phyloP scores from a whole-genome alignment of 92 coral and sea anemone species.

The Plumapathes pennacea region DNA sequence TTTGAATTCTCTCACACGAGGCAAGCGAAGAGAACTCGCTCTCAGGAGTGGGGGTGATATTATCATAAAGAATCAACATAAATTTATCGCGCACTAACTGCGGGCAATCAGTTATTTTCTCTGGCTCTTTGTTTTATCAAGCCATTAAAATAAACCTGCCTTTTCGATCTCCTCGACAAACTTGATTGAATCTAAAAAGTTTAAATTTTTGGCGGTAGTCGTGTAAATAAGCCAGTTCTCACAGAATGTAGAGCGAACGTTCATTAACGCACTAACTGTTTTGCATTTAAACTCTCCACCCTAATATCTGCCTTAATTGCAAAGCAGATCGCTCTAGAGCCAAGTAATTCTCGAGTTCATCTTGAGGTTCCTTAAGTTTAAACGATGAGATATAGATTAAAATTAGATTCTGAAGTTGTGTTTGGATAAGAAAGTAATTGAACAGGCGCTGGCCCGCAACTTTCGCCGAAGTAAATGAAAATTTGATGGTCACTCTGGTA shows the following conservation, averaged over 20 bases:
- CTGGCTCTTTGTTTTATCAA: too few relatives aligned
- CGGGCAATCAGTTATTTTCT: too few relatives aligned
- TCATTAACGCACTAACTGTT: too few relatives aligned
- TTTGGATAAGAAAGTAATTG: slow-evolving; percentile 78
- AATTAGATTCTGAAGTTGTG: slow-evolving; percentile 65
- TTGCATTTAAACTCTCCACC: slow-evolving; percentile 48
- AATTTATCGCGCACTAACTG: too few relatives aligned
- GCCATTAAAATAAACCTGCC: too few relatives aligned
- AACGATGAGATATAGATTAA: slow-evolving; percentile 79
- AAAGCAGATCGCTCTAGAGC: slow-evolving; percentile 30
- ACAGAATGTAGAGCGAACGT: not conserved
- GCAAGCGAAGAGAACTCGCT: too few relatives aligned
- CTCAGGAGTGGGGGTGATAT: too few relatives aligned
- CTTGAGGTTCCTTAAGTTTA: slow-evolving; percentile 36
- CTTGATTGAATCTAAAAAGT: too few relatives aligned
- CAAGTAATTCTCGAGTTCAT: slow-evolving; percentile 58
- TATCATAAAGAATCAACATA: too few relatives aligned
- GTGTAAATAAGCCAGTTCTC: slow-evolving; percentile 44
- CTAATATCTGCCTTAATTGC: slow-evolving; percentile 58
- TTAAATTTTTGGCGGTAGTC: not conserved
- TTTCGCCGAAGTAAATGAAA: slow-evolving; percentile 42
- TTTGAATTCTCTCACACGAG: slow-evolving; percentile 59
- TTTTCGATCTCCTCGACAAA: too few relatives aligned
- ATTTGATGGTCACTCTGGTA: slow-evolving; percentile 52
- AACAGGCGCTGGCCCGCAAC: slow-evolving; percentile 47